These are phyloP conservation scores for Halotydeus destructor DNA, from an alignment of 1,140 invertebrate species.

Conservation along the genomic window DNA sequence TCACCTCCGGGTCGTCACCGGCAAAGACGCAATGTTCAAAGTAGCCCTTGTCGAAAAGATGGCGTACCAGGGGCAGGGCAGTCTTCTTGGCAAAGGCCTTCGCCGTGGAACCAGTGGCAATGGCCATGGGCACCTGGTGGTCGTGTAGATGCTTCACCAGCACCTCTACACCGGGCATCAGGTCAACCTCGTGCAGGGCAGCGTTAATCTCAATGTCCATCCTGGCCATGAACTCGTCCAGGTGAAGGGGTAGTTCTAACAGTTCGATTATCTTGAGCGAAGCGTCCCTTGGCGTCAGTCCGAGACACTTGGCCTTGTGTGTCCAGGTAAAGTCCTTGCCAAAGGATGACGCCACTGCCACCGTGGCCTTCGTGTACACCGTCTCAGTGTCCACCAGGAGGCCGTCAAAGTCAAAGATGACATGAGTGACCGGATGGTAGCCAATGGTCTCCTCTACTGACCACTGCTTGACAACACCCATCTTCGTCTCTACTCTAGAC, in stretches of 20 bases:
- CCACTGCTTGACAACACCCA: too few species aligned
- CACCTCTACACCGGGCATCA: slow-evolving; percentile 14
- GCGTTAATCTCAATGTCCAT: too few species aligned
- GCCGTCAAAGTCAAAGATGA: slow-evolving; percentile 16
- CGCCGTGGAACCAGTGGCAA: slow-evolving; percentile 8
- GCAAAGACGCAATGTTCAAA: slow-evolving; percentile 14
- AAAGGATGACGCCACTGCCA: too few species aligned
- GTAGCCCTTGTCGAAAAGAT: slow-evolving; percentile 7
- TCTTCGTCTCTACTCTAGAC: too few species aligned
- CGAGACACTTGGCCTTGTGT: too few species aligned
- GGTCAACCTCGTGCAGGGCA: slow-evolving; percentile 7
- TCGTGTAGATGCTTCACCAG: slow-evolving; percentile 11
- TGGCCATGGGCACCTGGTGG: slow-evolving; percentile 14
- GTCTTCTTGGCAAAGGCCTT: slow-evolving; percentile 9
- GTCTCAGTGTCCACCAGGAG: slow-evolving; percentile 2
- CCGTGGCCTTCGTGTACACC: not conserved
- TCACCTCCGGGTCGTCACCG: slow-evolving; percentile 13
- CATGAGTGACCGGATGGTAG: slow-evolving; percentile 15
- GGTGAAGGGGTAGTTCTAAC: too few species aligned
- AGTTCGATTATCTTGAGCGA: too few species aligned
- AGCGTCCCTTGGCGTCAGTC: too few species aligned
- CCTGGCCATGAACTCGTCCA: too few species aligned
- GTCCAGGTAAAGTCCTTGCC: too few species aligned
- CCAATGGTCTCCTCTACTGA: too few species aligned
- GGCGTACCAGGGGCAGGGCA: not conserved